Conservation (phyloP, 2,113 vertebrate species). For the Chunga burmeisteri region DNA sequence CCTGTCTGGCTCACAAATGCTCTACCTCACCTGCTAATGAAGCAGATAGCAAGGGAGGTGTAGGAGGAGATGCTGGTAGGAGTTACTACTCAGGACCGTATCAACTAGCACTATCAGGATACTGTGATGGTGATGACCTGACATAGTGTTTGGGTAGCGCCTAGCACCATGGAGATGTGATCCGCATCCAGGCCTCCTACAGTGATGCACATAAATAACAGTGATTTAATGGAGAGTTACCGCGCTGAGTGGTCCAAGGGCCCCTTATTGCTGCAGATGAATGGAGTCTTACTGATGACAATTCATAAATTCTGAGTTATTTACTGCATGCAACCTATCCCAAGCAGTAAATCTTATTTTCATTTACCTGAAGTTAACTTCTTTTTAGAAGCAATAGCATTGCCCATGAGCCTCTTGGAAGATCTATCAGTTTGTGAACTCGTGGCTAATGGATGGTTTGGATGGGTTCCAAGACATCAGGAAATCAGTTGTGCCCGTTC, state of each 20-base stretch:
- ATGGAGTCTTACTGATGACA: not conserved
- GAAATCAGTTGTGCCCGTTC: not conserved
- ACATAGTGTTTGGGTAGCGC: not conserved
- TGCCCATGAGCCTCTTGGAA: not conserved
- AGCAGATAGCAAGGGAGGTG: not conserved
- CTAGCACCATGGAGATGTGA: rapidly evolving
- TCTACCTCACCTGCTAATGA: not conserved
- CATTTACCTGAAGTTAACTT: slow-evolving; percentile 21
- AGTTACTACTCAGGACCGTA: not conserved
- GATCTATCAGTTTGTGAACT: not conserved
- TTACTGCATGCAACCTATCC: not conserved
- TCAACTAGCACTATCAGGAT: not conserved
- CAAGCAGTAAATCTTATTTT: slow-evolving; percentile 36
- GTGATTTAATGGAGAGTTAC: not conserved
- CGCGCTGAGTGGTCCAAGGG: not conserved
- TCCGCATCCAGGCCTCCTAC: not conserved
- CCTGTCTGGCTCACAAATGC: not conserved
- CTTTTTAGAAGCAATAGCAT: not conserved
- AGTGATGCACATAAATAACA: not conserved
- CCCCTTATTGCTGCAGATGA: not conserved
- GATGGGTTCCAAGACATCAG: slow-evolving; percentile 11
- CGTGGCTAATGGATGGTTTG: slow-evolving; percentile 30
- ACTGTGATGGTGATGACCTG: not conserved
- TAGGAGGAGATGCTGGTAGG: not conserved
- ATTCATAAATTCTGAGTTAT: slow-evolving; percentile 8